Evolutionary conservation across 2,797 vertebrate species (phyloP).

Genomic region (Xerus rutilus): DNA sequence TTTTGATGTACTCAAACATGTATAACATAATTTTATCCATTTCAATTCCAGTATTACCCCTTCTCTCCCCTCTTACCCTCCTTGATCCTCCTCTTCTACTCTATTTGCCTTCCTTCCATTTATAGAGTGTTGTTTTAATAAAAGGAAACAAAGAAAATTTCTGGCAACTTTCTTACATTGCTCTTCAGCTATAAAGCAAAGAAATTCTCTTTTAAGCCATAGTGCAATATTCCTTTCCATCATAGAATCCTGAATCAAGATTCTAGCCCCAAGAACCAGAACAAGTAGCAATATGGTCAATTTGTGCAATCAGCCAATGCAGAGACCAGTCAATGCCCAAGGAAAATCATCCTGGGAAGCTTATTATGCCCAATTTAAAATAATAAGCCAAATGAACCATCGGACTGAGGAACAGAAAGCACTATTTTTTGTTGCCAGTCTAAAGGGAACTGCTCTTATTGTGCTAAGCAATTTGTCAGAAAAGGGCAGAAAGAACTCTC

Average conservation of each 20-base stretch:
- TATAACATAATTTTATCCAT: too few relatives aligned
- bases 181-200: constrained; percentile 16
- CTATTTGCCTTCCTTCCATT: too few relatives aligned
- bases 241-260: constrained; percentile 50
- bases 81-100: too few relatives aligned
- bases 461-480: constrained; percentile 76
- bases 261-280: constrained; percentile 62
- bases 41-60: too few relatives aligned
- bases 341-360: constrained; percentile 69
- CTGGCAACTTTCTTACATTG: background rate
- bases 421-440: constrained; percentile 71
- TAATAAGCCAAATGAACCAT: constrained; percentile 60
- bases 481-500: constrained; percentile 70
- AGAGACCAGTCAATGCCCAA: constrained; percentile 56
- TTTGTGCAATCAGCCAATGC: constrained; percentile 59
- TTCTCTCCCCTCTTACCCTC: too few relatives aligned
- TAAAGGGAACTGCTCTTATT: constrained; percentile 64
- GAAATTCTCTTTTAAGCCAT: background rate
- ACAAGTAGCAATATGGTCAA: constrained; percentile 62
- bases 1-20: too few relatives aligned
- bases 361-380: constrained; percentile 75
- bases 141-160: constrained; percentile 29
- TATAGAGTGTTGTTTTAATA: background rate
- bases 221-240: constrained; percentile 55
- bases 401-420: constrained; percentile 61